Base-by-base conservation (phyloP, 2,113 vertebrate genomes). In the Chlorodrepanis virens region DNA sequence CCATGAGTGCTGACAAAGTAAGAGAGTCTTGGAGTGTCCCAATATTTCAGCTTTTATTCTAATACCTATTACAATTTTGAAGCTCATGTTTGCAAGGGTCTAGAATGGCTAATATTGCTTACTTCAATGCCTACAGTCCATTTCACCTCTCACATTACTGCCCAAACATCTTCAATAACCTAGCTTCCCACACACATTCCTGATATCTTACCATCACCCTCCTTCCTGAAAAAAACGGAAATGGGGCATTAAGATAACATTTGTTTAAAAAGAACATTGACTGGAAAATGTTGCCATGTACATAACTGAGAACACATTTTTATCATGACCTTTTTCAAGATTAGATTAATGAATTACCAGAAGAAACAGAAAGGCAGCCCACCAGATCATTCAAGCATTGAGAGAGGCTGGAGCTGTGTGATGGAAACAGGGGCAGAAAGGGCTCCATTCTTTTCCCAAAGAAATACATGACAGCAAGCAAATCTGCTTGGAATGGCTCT, bases 291-390 rank as follows among this genome's bases (percentile, higher is more conserved):
- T 33, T 81, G 60, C 19, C 5, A 2, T 31, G 35, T 39, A 84
- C 69, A 50, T 75, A 91, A 89, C 52, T 20, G 10, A 87, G 56
- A 75, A 94, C 83, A 89, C 33, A 89, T 64, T 91, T 95, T 94
- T 87, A 94, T 81, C 70, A 17, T 31, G 6, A 81, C 7, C 20
- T 78, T 82, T 85, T 87, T 53, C 42, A 87, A 79, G 78, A 75
- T 33, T 7, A 45, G 71, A 87, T 94, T 89, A 91, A 89, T 84
- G 50, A 94, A 63, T 71, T 74, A 89, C 40, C 35, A 50, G 42
- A 24, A 87, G 39, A 65, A 85, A 86, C 21, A 87, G 56, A 60
- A 87, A 72, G 57, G 59, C 31, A 92, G 49, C 28, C 12, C 63
- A 44, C 9, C 37, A 70, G 19, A 18, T 57, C 23, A 40, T 37